Evolutionary conservation across 2,888 invertebrate species (phyloP), one percentile per base, ranked within the genome.

Genomic region (Spilosoma lubricipeda): DNA sequence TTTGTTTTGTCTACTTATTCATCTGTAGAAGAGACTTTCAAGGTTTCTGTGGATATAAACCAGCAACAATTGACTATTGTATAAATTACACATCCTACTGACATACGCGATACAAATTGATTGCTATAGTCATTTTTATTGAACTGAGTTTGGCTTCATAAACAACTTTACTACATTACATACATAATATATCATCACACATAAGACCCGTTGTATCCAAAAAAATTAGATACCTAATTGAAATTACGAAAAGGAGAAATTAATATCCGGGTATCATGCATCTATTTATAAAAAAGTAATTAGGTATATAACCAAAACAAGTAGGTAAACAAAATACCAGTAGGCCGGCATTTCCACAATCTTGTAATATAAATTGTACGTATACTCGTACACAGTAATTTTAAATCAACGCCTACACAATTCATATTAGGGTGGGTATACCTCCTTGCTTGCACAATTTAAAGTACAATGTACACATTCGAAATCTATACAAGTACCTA

Each of bases 41-140:
- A 85, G 82, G 80, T 80, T 84, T 76, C 78, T 77, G 48, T 68
- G 77, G 74, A 79, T 83, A 77, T 77, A 76, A 82, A 81, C 72
- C 78, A 74, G 79, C 80, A 78, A 74, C 80, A 76, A 76, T 83
- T 66, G 72, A 70, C 74, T 75, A 72, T 82, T 81, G 84, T 80
- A 88, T 88, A 87, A 86, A 85, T 87, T 85, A 80, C 77, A 74
- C 74, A 79, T 87, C 82, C 76, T 67, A 77, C 76, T 79, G 83
- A 80, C 79, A 81, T 84, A 86, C 84, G 83, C 73, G 78, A 78
- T 80, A 73, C 77, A 71, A 80, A 67, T 79, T 73, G 65, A 72
- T 80, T 76, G 72, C 56, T 77, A 69, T 71, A 71, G 59, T 69
- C 66, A 82, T 80, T 77, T 59, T 72, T 74, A 78, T 78, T 67